Conservation (phyloP, 1,140 invertebrate genomes). For the Lutraria rhynchaena region DNA sequence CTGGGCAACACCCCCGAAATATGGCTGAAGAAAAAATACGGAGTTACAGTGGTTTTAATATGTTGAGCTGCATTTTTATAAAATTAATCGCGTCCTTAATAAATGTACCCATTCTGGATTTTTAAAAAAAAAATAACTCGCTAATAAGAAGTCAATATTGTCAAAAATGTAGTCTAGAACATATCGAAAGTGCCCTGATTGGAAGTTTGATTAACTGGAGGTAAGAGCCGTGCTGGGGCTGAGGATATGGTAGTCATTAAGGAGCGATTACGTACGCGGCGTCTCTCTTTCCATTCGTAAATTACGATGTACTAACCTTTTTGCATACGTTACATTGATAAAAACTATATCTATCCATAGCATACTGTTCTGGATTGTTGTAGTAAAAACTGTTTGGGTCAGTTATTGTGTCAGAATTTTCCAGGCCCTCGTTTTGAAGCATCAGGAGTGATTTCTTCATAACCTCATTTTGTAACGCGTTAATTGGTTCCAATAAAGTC, state of each 20-base stretch:
- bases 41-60: too few relatives aligned
- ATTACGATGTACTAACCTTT: conserved; percentile 14
- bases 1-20: conserved; percentile 47
- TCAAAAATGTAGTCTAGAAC: background rate
- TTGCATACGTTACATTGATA: conserved; percentile 45
- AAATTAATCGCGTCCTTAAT: too few relatives aligned
- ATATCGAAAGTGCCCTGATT: background rate
- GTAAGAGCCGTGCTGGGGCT: background rate
- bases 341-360: conserved; percentile 45
- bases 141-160: conserved; percentile 60
- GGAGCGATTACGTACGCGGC: too few relatives aligned
- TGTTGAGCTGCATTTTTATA: too few relatives aligned
- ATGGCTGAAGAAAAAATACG: conserved; percentile 48
- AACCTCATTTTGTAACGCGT: conserved; percentile 30
- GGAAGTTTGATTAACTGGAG: background rate
- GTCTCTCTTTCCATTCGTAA: too few relatives aligned
- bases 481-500: conserved; percentile 4
- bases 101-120: too few relatives aligned
- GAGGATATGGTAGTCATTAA: background rate
- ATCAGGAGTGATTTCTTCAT: conserved; percentile 30
- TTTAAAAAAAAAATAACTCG: too few relatives aligned
- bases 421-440: conserved; percentile 19
- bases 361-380: conserved; percentile 23
- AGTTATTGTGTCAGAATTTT: conserved; percentile 9
- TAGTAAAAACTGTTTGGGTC: conserved; percentile 21